These are phyloP conservation scores for Drosophila kurseongensis DNA, from an alignment of 1,140 invertebrate species.

Conservation along the genomic window DNA sequence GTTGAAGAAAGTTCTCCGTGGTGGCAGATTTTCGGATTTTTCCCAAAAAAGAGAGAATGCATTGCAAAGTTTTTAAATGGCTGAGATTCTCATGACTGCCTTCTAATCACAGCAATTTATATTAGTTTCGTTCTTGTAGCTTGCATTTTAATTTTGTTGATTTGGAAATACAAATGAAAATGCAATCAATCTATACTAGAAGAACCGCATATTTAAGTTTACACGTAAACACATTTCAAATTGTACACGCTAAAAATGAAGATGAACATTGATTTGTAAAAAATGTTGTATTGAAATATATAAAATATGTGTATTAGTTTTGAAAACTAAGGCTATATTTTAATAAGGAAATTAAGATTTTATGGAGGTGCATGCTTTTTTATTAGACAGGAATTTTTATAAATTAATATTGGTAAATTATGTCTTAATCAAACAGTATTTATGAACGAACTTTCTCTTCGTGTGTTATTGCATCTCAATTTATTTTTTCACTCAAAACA, in stretches of 20 bases:
- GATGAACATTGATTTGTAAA: no score
- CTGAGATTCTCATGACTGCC: background rate
- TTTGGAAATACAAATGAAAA: constrained; percentile 3
- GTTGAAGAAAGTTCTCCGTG: constrained; percentile 37
- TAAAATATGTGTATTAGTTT: no score
- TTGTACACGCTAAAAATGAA: background rate
- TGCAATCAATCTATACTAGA: background rate
- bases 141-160: constrained; percentile 22
- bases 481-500: constrained; percentile 31
- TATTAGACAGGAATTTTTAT: no score
- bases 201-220: background rate
- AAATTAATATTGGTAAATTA: no score
- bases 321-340: no score
- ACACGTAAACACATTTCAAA: background rate
- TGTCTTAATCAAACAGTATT: background rate
- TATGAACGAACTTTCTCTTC: background rate
- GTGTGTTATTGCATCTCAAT: constrained; percentile 33
- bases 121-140: background rate
- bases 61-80: constrained; percentile 17
- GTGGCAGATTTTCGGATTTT: constrained; percentile 33
- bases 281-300: no score
- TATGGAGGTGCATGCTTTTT: no score
- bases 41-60: constrained; percentile 9
- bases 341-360: no score
- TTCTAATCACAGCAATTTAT: constrained; percentile 7